Base-by-base conservation (phyloP, 2,797 vertebrate species). In the Austrolebias charrua region DNA sequence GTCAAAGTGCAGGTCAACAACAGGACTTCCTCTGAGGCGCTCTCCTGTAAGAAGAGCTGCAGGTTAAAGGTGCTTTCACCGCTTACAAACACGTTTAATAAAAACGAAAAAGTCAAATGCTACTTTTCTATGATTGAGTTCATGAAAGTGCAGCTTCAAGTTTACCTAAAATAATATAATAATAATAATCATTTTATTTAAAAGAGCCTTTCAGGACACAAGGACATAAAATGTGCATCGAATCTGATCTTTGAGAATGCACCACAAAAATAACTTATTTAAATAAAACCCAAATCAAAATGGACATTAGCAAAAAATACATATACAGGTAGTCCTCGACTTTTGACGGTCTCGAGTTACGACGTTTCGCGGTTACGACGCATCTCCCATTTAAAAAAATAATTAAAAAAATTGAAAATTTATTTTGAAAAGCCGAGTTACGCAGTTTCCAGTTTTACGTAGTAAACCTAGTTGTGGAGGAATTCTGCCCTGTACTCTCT, bases 21-120 rank as follows among this genome's bases (percentile, higher is more conserved):
- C 16, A 1, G 2, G 59, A 69, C 5, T 60, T 79, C 71, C 33
- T 79, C 62, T 64, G 79, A 87, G 79, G 82, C 79, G 85, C 79
- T 86, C 81, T 79, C 82, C 80, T 79, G 70, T 63, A 71, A 71
- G 81, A 59, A 44, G 52, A 40, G 38, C 11, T 66, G 62, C 54
- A 53, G 78, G 72, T 78, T 24, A 82, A 81, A 81, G 70, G 70
- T 78, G 80, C 85, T 81, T 76, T 74, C 28, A 11, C 53, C 60
- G 49, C n/a, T 46, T 47, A 76, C 29, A 55, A 20, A 47, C 49
- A 53, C 58, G 28, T 15, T 12, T n/a, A 47, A 24, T 24, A 24
- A 19, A 47, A 19, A 20, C 10, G 10, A 24, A 57, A n/a, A 45
- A 15, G 18, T 47, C 12, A 74, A 69, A 71, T 61, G 66, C 67